Percentiles rank a stretch among this genome's conserved stretches.
Conservation (phyloP, 1,140 invertebrate species). For the Phymastichus coffea region DNA sequence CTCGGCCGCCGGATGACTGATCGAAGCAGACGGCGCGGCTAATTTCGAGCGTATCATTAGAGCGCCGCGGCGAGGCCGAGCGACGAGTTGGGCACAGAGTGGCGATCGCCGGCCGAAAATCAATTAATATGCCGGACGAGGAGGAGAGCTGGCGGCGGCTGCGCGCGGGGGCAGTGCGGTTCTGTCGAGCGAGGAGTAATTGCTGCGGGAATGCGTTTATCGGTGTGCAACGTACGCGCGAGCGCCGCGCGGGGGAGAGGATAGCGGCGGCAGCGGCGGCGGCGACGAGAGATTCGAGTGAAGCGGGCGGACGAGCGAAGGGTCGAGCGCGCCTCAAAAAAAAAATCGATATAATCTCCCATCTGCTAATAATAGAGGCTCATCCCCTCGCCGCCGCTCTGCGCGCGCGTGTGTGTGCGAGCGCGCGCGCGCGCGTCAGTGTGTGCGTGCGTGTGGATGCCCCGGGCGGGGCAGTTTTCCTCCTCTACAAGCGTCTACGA, state of each 20-base stretch:
- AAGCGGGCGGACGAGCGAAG: slow-evolving; percentile 36
- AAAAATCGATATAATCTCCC: slow-evolving; percentile 56
- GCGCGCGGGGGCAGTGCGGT: too few relatives aligned
- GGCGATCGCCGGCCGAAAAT: slow-evolving; percentile 34
- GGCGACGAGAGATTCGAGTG: slow-evolving; percentile 29
- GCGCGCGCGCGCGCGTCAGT: too few relatives aligned
- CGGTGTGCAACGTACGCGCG: slow-evolving; percentile 47
- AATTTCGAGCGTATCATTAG: not conserved
- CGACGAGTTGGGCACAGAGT: not conserved
- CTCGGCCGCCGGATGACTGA: too few relatives aligned
- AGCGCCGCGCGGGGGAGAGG: not conserved
- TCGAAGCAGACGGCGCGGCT: slow-evolving; percentile 2
- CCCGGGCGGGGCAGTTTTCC: too few relatives aligned
- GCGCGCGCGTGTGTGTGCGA: too few relatives aligned
- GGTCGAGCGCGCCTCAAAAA: slow-evolving; percentile 35
- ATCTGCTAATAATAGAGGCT: slow-evolving; percentile 56
- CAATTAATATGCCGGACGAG: too few relatives aligned
- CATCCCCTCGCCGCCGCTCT: slow-evolving; percentile 41
- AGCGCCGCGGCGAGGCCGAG: too few relatives aligned
- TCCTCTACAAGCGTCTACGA: not conserved
- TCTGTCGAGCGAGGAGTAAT: slow-evolving; percentile 51
- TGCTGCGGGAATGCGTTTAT: slow-evolving; percentile 51
- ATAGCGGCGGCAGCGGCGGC: slow-evolving; percentile 24
- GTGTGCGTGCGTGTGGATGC: too few relatives aligned
- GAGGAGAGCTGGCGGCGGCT: too few relatives aligned